phyloP scores from a whole-genome alignment of 2,797 vertebrate species.

The Spizella passerina region DNA sequence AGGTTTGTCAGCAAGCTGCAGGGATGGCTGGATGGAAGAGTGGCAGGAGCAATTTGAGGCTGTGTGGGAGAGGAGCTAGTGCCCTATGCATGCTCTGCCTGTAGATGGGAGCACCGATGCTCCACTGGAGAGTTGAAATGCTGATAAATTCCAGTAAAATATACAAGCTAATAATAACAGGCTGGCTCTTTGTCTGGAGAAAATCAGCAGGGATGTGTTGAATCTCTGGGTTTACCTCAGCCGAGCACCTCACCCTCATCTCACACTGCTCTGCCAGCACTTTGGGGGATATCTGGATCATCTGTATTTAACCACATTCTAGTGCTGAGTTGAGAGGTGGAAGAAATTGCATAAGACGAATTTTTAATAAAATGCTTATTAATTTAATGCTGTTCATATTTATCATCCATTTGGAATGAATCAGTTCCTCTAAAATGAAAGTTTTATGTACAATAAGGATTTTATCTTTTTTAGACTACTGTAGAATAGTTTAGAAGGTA shows the following conservation, averaged over 20 bases:
- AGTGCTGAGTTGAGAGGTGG: background rate
- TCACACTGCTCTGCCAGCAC: background rate
- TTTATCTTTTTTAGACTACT: background rate
- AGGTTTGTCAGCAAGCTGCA: background rate
- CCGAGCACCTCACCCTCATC: background rate
- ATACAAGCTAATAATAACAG: background rate
- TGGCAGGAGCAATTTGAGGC: background rate
- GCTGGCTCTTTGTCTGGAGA: background rate
- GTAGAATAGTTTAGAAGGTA: background rate
- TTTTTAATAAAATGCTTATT: background rate
- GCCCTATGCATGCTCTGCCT: background rate
- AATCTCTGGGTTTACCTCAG: background rate
- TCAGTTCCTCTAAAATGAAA: background rate
- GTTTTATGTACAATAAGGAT: background rate
- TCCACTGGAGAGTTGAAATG: background rate
- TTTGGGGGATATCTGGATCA: background rate
- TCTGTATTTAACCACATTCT: background rate
- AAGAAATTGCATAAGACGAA: background rate
- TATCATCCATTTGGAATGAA: background rate
- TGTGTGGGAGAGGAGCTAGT: background rate
- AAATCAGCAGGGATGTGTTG: background rate
- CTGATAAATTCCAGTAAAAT: background rate
- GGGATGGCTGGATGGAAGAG: background rate
- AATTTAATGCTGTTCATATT: background rate
- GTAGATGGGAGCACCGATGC: rapidly evolving